A percentile compares a stretch with the other conserved stretches of the same genome.
phyloP scores from a whole-genome alignment of 1,140 invertebrate species.

The Formica selysi region DNA sequence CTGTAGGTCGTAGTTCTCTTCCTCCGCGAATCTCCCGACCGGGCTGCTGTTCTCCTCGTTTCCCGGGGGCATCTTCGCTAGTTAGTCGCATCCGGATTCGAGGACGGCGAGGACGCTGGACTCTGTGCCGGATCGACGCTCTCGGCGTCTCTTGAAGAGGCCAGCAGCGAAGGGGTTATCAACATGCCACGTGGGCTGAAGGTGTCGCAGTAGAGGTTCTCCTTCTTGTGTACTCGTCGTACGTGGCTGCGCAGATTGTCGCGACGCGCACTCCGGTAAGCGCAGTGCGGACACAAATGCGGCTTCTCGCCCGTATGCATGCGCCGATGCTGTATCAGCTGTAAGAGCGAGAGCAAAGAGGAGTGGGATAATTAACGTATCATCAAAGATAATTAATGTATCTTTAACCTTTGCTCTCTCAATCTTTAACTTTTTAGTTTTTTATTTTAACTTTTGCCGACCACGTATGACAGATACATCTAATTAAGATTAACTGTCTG shows the following conservation, averaged over 20 bases:
- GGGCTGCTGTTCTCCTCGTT: neutral
- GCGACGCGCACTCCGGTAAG: constrained; percentile 87
- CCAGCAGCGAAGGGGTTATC: constrained; percentile 77
- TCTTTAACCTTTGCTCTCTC: neutral
- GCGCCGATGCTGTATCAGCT: constrained; percentile 87
- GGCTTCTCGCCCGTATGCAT: constrained; percentile 89
- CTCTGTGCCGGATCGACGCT: constrained; percentile 66
- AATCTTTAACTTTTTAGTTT: too few species aligned
- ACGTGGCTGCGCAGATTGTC: constrained; percentile 88
- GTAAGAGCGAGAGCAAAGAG: neutral
- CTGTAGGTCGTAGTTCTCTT: constrained; percentile 22
- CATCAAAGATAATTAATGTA: neutral
- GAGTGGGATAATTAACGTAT: constrained; percentile 1
- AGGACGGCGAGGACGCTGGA: constrained; percentile 78
- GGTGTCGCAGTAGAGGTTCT: constrained; percentile 87
- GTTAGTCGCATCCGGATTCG: constrained; percentile 70
- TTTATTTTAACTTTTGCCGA: neutral
- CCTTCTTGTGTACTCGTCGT: constrained; percentile 87
- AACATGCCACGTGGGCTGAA: constrained; percentile 87
- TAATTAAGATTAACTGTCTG: neutral
- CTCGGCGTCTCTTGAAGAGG: constrained; percentile 61
- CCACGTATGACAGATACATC: neutral
- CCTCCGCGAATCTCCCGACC: neutral
- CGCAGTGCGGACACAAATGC: constrained; percentile 87
- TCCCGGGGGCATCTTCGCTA: constrained; percentile 49